These are phyloP conservation scores for Aethes cnicana DNA, from an alignment of 2,888 invertebrate species.

Conservation along the genomic window DNA sequence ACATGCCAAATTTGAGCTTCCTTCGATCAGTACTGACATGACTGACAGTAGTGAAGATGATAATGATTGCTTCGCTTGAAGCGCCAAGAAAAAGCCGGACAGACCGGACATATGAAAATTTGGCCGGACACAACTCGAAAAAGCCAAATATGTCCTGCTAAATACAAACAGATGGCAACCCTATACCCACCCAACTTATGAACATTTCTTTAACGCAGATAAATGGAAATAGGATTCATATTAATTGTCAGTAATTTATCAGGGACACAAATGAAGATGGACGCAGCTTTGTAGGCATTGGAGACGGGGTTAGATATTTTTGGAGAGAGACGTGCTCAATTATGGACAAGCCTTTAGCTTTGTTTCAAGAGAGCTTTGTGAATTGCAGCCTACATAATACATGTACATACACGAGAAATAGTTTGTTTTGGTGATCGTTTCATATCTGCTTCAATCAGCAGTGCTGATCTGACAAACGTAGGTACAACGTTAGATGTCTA, in stretches of 20 bases:
- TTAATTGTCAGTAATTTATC: constrained; percentile 35
- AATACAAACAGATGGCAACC: constrained; percentile 43
- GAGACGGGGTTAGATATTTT: constrained; percentile 3
- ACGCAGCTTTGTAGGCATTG: constrained; percentile 6
- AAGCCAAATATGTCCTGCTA: constrained; percentile 27
- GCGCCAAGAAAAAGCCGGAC: no score
- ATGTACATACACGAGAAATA: no score
- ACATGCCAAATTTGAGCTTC: no score
- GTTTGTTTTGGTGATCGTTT: no score
- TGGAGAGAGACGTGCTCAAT: constrained; percentile 11
- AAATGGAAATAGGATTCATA: constrained; percentile 43
- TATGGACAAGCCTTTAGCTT: constrained; percentile 1
- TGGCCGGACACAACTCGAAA: constrained; percentile 30
- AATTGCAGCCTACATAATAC: no score
- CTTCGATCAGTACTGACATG: no score
- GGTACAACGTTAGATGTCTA: no score
- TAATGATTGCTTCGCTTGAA: no score
- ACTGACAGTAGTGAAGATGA: no score
- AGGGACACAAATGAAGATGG: constrained; percentile 17
- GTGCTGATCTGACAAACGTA: no score
- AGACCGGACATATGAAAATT: no score
- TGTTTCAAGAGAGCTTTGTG: not conserved
- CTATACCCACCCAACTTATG: constrained; percentile 38
- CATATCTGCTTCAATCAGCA: not conserved
- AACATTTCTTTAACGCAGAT: constrained; percentile 39